Base-by-base conservation (phyloP, 2,113 vertebrate species). In the western clawed frog (Xenopus tropicalis) region DNA sequence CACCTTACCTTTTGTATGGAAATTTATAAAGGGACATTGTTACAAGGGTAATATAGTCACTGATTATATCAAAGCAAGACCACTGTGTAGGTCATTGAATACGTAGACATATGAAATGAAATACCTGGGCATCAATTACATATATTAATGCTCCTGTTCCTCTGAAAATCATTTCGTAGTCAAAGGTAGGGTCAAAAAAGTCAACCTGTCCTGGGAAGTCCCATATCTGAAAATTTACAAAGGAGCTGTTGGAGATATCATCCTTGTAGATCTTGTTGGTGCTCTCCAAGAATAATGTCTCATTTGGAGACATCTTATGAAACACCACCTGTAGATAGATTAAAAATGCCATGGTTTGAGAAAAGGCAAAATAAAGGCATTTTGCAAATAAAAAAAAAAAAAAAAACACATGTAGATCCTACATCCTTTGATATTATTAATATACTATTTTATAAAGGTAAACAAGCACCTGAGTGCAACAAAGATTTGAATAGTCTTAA, bases 241-340 rank as follows among this genome's bases (percentile, higher is more conserved):
- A 99, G 22, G 97, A 99, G 78, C 96, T 99, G 89, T 94, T 98
- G 82, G 97, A 98, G 87, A 98, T 96, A 86, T 99, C 96, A 14
- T 98, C 97, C 84, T 98, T 98, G 88, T 98, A 98, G 89, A 99
- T 98, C 87, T 99, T 98, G 90, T 98, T 98, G 83, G 96, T 99
- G 86, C 96, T 98, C 87, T 99, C 97, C 87, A 99, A 86, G 80
- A 99, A 99, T 68, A 99, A 88, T 5, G 96, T 99, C 86, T 99
- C 97, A 2, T 99, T 99, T 29, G 97, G 96, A 77, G 97, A 99
- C 97, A 99, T 98, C 89, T 99, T 99, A 85, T 99, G 97, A 86
- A 99, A 99, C 65, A 99, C 97, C 84, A 98, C 96, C 96, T 98
- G 82, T 80, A 46, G 69, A 81, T 72, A 82, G 16, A 83, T 82